Evolutionary conservation across 2,113 vertebrate species (phyloP).

Genomic region (Dipodomys ordii): DNA sequence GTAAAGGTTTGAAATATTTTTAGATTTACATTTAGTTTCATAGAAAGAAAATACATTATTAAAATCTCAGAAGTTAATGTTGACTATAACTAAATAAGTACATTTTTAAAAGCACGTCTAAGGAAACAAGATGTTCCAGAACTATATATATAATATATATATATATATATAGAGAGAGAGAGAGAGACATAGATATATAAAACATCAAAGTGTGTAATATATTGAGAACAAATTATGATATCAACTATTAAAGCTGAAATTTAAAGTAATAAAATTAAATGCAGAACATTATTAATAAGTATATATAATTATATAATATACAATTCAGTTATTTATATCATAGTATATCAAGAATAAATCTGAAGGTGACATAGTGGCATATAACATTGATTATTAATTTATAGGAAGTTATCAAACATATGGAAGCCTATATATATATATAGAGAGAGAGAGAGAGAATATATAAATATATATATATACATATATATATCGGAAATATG

Average conservation of each 20-base stretch:
- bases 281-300: background rate
- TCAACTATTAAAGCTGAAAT: slow-evolving; percentile 67
- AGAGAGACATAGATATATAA: too few relatives aligned
- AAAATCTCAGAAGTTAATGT: slow-evolving; percentile 70
- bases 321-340: background rate
- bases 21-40: slow-evolving; percentile 52
- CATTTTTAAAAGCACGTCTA: slow-evolving; percentile 65
- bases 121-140: slow-evolving; percentile 38
- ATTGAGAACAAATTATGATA: slow-evolving; percentile 59
- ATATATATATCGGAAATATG: too few relatives aligned
- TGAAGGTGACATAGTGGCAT: background rate
- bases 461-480: too few relatives aligned
- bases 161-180: background rate
- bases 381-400: background rate
- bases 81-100: slow-evolving; percentile 77
- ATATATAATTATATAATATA: background rate
- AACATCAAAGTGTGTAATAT: background rate
- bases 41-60: slow-evolving; percentile 55
- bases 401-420: background rate
- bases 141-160: slow-evolving; percentile 2
- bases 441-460: too few relatives aligned
- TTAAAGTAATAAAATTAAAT: background rate
- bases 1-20: slow-evolving; percentile 44
- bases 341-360: background rate
- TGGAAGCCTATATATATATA: background rate